These are phyloP conservation scores for Cossypha heuglini DNA, from an alignment of 2,797 vertebrate species.

Conservation along the genomic window DNA sequence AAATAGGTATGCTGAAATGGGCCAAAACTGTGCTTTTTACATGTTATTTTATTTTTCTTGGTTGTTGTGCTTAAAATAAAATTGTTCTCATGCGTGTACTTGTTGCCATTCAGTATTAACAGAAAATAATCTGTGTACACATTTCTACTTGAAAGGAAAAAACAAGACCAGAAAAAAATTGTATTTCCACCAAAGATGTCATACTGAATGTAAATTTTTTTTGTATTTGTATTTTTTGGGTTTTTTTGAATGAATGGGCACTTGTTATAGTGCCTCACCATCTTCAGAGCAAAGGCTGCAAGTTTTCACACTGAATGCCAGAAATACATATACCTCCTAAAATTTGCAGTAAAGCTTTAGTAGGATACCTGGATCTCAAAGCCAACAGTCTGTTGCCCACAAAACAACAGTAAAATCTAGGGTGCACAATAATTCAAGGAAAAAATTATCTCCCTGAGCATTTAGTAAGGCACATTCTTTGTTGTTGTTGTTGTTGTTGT, in stretches of 20 bases:
- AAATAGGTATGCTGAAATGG: background rate
- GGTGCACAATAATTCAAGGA: background rate
- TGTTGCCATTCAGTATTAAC: background rate
- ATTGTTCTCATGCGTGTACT: background rate
- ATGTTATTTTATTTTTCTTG: background rate
- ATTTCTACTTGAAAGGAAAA: background rate
- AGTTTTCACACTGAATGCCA: background rate
- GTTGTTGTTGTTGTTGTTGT: background rate
- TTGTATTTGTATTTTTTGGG: background rate
- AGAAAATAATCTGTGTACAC: background rate
- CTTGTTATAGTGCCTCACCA: background rate
- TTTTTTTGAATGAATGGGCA: background rate
- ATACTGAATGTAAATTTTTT: background rate
- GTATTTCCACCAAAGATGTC: background rate
- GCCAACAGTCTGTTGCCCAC: fast-evolving
- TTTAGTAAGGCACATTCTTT: background rate
- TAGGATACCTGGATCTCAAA: background rate
- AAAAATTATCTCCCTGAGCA: background rate
- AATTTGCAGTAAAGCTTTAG: background rate
- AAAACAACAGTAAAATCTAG: background rate
- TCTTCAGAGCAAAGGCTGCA: background rate
- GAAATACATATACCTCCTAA: background rate
- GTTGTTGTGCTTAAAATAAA: background rate
- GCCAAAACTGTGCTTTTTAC: background rate
- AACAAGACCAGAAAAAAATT: background rate